Percentiles rank a stretch among this genome's conserved stretches.
These are phyloP conservation scores for Mesopsocus fuscifrons DNA, from an alignment of 2,888 invertebrate genomes.

Conservation along the genomic window DNA sequence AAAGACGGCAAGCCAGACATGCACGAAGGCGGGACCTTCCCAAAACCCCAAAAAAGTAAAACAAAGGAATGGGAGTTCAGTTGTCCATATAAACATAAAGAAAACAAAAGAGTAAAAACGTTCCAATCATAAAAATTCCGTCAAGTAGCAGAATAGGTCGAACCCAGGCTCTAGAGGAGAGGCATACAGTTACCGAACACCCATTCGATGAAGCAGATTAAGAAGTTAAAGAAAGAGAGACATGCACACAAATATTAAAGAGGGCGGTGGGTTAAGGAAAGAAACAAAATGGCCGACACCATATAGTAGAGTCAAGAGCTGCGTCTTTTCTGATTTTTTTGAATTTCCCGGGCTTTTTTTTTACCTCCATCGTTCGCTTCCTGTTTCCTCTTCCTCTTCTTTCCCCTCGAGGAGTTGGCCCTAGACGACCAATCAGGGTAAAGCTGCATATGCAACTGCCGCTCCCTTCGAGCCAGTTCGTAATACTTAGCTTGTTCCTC, in stretches of 20 bases:
- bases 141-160: constrained; percentile 27
- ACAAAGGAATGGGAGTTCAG: constrained; percentile 28
- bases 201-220: constrained; percentile 19
- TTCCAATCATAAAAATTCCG: constrained; percentile 14
- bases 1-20: too few species aligned
- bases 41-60: constrained; percentile 20
- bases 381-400: constrained; percentile 99
- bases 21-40: too few species aligned
- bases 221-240: constrained; percentile 10
- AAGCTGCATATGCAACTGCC: constrained; percentile 97
- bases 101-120: constrained; percentile 23
- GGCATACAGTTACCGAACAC: constrained; percentile 24
- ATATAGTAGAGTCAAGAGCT: too few species aligned
- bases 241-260: constrained; percentile 11
- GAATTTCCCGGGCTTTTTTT: too few species aligned
- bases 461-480: constrained; percentile 95
- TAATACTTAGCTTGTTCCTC: constrained; percentile 99
- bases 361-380: constrained; percentile 93
- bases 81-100: constrained; percentile 25
- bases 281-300: constrained; percentile 4
- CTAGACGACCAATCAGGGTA: constrained; percentile 99
- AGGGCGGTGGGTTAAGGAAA: constrained; percentile 8
- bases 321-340: too few species aligned
- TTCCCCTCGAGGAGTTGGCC: constrained; percentile 98
- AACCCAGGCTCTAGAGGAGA: constrained; percentile 22